Evolutionary conservation across 2,797 vertebrate genomes (phyloP).

Genomic region (Phataginus tetradactyla): DNA sequence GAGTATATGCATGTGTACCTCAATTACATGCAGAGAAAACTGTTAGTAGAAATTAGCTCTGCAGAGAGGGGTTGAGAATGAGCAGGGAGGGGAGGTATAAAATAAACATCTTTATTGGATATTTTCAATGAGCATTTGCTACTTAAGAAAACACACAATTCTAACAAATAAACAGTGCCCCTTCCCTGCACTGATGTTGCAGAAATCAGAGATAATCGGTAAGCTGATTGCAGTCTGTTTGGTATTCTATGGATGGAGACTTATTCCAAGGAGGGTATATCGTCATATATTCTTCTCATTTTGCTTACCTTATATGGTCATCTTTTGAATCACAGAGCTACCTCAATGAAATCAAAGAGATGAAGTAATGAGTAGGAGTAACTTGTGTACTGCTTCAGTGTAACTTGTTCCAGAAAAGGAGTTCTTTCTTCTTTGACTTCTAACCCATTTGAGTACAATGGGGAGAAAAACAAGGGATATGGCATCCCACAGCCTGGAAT

Average conservation of each 20-base stretch:
- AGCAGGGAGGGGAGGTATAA: not conserved
- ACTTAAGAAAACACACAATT: conserved; percentile 25
- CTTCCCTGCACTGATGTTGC: not conserved
- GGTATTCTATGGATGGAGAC: not conserved
- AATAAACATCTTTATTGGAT: not conserved
- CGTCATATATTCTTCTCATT: not conserved
- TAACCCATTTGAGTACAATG: not conserved
- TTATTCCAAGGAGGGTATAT: not conserved
- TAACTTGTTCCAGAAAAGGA: not conserved
- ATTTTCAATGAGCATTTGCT: not conserved
- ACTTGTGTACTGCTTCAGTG: not conserved
- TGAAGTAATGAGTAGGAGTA: not conserved
- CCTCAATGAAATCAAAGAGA: not conserved
- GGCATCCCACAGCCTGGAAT: not conserved
- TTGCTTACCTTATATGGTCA: not conserved
- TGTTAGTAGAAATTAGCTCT: not conserved
- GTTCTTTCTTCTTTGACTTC: not conserved
- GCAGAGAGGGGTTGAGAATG: not conserved
- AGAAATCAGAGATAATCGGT: not conserved
- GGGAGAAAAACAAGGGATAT: not conserved
- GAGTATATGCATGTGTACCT: not conserved
- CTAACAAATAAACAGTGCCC: not conserved
- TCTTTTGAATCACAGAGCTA: not conserved
- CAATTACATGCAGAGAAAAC: not conserved
- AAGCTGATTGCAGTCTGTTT: not conserved